Conservation (phyloP, 1,140 invertebrate genomes). For the Rhizoglyphus robini region DNA sequence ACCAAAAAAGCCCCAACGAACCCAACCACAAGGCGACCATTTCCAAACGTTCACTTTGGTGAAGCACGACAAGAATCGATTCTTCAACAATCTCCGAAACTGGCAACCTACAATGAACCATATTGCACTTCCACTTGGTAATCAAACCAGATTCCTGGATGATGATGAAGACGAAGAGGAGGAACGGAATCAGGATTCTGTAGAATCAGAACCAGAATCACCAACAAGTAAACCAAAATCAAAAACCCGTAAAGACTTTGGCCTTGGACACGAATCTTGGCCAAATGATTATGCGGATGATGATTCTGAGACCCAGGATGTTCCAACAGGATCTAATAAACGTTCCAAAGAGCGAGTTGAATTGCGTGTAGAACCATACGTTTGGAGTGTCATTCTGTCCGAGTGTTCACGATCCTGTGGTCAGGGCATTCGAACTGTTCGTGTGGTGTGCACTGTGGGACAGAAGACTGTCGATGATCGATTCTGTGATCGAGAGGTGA, state of each 20-base stretch:
- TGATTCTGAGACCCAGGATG: no score
- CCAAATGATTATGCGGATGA: background rate
- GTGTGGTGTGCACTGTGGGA: slow-evolving; percentile 22
- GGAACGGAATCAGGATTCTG: background rate
- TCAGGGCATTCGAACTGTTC: slow-evolving; percentile 23
- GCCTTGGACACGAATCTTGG: slow-evolving; percentile 7
- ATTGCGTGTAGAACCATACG: slow-evolving; percentile 17
- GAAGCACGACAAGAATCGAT: background rate
- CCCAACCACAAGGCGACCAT: background rate
- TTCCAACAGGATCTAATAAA: background rate
- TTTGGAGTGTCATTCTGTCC: slow-evolving; percentile 9
- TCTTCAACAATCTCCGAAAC: background rate
- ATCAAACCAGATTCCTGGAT: slow-evolving; percentile 6
- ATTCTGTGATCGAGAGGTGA: slow-evolving; percentile 22
- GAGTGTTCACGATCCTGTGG: slow-evolving; percentile 11
- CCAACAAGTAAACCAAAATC: background rate
- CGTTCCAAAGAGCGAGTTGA: background rate
- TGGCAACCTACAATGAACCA: background rate
- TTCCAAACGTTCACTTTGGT: slow-evolving; percentile 12
- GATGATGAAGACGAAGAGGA: slow-evolving; percentile 12
- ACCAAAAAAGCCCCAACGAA: background rate
- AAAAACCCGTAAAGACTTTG: background rate
- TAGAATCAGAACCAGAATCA: background rate
- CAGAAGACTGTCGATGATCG: slow-evolving; percentile 18
- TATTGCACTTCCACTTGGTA: background rate